Evolutionary conservation across 2,888 invertebrate genomes (phyloP).

Genomic region (Amiota mariae): DNA sequence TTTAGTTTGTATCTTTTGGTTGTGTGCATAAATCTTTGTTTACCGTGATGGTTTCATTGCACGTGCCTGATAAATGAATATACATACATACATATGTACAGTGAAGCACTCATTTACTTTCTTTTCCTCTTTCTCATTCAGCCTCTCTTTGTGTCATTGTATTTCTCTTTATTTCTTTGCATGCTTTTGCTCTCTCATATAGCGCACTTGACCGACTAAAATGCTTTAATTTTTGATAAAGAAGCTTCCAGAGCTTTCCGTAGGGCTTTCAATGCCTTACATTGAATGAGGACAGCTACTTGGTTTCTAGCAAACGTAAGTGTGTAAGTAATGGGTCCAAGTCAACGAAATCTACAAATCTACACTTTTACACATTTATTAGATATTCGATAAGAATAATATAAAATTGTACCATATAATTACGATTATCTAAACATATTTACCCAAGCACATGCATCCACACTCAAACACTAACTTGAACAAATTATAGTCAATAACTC

Average conservation of each 20-base stretch:
- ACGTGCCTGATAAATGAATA: constrained; percentile 51
- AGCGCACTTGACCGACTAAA: background rate
- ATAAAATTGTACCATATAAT: no score
- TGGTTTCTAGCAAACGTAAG: background rate
- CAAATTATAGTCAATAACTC: background rate
- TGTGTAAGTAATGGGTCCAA: background rate
- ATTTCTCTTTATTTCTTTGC: constrained; percentile 25
- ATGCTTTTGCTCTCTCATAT: constrained; percentile 43
- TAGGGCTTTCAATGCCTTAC: constrained; percentile 10
- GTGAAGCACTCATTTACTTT: constrained; percentile 9
- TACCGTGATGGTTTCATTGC: constrained; percentile 47
- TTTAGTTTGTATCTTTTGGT: background rate
- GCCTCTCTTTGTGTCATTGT: constrained; percentile 22
- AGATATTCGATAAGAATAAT: background rate
- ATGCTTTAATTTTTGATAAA: background rate
- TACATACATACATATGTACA: constrained; percentile 43
- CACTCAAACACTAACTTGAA: background rate
- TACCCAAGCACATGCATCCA: background rate
- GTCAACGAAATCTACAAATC: background rate
- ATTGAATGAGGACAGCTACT: background rate
- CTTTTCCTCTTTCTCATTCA: background rate
- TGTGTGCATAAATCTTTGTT: constrained; percentile 12
- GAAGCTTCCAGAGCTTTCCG: background rate
- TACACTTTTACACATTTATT: background rate
- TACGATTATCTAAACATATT: background rate